Conservation (phyloP, 1,140 invertebrate genomes). For the Cotesia glomerata region DNA sequence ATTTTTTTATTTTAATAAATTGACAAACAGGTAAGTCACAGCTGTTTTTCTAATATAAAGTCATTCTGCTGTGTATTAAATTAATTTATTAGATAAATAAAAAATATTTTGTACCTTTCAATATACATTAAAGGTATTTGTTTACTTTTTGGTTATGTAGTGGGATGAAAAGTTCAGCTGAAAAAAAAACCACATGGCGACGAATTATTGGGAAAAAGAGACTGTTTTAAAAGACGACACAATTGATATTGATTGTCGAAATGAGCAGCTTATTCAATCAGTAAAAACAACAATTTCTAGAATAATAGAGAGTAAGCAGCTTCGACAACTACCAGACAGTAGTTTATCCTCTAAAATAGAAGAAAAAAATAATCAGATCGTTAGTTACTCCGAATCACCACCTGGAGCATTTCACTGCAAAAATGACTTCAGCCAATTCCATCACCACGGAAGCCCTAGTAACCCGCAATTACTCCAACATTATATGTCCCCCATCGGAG, state of each 20-base stretch:
- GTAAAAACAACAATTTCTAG: slow-evolving; percentile 34
- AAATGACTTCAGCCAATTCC: slow-evolving; percentile 44
- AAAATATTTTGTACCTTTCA: too few relatives aligned
- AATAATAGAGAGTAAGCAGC: slow-evolving; percentile 35
- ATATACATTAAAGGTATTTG: background rate
- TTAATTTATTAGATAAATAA: too few relatives aligned
- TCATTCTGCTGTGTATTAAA: too few relatives aligned
- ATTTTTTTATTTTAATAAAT: too few relatives aligned
- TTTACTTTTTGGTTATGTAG: background rate
- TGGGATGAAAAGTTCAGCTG: background rate
- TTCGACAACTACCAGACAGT: slow-evolving; percentile 36
- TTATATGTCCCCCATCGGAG: slow-evolving; percentile 76
- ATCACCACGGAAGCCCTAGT: slow-evolving; percentile 44
- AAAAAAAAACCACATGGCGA: background rate
- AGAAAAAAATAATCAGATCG: slow-evolving; percentile 29
- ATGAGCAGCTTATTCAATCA: slow-evolving; percentile 50
- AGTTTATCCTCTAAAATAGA: slow-evolving; percentile 43
- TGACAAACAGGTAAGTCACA: too few relatives aligned
- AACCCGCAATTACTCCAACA: slow-evolving; percentile 45
- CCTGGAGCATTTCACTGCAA: slow-evolving; percentile 38
- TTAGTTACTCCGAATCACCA: slow-evolving; percentile 22
- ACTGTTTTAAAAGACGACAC: slow-evolving; percentile 31
- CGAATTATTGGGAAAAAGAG: background rate
- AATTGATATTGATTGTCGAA: slow-evolving; percentile 49
- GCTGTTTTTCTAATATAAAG: too few relatives aligned